Evolutionary conservation across 1,140 invertebrate species (phyloP), one percentile per base, ranked within the genome.

Genomic region (Notospermus geniculatus): DNA sequence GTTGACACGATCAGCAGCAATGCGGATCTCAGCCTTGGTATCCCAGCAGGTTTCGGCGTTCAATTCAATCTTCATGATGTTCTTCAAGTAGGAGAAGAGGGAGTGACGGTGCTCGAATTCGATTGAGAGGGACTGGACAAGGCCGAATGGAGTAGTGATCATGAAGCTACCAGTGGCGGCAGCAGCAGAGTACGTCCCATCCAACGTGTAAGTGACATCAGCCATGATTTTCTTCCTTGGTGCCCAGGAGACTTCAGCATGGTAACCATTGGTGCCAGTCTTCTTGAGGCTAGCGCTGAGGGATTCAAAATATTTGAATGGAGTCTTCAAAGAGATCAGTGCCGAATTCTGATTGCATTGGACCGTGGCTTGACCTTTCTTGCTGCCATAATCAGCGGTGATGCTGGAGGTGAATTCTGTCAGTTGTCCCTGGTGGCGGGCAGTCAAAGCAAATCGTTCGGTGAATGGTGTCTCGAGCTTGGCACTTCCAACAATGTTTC

Each of bases 221-320:
- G 25, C n/a, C 46, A 27, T 50, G n/a, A 50, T 27, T n/a, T 50
- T 50, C 25, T 50, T 50, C n/a, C 46, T 27, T 27, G n/a, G 19
- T 19, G 46, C 46, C 46, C 46, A 50, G 19, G 46, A 50, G n/a
- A 27, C n/a, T n/a, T 50, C 46, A 9, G 25, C n/a, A 50, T 50
- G 46, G 32, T 36, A 36, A 15, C 32, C 32, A 36, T 36, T 36
- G 32, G 4, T 36, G 5, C 15, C 5, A 15, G 32, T 36, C 32
- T 36, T 36, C 32, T 36, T 36, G 32, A 7, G 15, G 32, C 32
- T 36, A 15, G 32, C 32, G 32, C 32, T 36, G 15, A 36, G 32
- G 32, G 32, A 36, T 36, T 36, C 32, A 36, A 36, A 36, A 7
- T 15, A 15, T 36, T 36, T 15, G 32, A 36, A 36, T 36, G 32